Evolutionary conservation across 1,140 invertebrate genomes (phyloP), one percentile per base, ranked within the genome.

Genomic region (Choristoneura fumiferana): DNA sequence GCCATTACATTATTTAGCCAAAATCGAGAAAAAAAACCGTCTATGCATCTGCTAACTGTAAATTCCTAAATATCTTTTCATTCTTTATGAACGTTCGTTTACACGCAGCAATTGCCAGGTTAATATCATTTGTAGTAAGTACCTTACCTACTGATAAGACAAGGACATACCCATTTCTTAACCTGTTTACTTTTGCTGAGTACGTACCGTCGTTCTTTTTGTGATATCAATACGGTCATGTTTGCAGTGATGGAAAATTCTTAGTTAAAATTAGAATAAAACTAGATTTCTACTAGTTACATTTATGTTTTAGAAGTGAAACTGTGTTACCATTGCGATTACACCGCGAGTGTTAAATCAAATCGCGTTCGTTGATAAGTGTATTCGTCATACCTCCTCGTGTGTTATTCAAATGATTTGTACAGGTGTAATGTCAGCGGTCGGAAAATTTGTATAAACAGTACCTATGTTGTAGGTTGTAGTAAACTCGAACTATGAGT

Each of bases 401-500:
- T 72, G 70, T 73, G 73, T 70, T 73, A 80, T 74, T 75, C 8
- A 33, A 71, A 73, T 65, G 65, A 75, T 81, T 79, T 81, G 71
- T 77, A 78, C 78, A 79, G 72, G 76, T 83, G 81, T 78, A 71
- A 73, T 67, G 72, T 63, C 18, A 49, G 22, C 9, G 22, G 10
- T 29, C 22, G 10, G 22, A 49, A 49, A 29, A 22, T 13, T 49
- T n/a, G 22, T 29, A 29, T 29, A 29, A 29, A 29, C 6, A 29
- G 22, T 3, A 29, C 6, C 22, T 29, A 29, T 29, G n/a, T n/a
- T n/a, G n/a, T n/a, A n/a, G n/a, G n/a, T n/a, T n/a, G n/a, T n/a
- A 29, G 6, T 29, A 6, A 29, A 29, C 6, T 29, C 6, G 2
- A 6, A 29, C 6, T 29, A 29, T 6, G 22, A 49, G 10, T 12